A percentile compares a stretch with the other conserved stretches of the same genome.
Evolutionary conservation across 2,888 invertebrate genomes (phyloP).

Genomic region (Theodoxus fluviatilis): DNA sequence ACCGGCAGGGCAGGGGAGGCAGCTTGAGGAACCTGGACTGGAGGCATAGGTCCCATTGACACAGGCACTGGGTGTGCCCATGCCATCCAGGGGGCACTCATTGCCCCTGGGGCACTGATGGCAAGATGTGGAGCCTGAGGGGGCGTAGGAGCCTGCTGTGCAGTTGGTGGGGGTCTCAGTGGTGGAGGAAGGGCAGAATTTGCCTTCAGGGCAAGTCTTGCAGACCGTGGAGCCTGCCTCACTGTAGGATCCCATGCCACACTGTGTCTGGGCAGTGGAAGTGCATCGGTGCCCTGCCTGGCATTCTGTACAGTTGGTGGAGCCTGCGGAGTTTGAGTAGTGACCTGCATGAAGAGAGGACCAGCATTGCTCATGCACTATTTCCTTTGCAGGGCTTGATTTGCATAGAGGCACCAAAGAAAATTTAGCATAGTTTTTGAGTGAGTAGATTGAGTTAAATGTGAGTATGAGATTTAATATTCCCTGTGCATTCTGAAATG

Average conservation of each 20-base stretch:
- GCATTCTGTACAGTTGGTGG: conserved; percentile 49
- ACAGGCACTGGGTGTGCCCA: conserved; percentile 40
- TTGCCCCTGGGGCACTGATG: conserved; percentile 26
- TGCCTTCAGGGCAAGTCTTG: conserved; percentile 37
- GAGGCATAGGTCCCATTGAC: conserved; percentile 45
- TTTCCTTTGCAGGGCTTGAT: background rate
- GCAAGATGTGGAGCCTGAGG: conserved; percentile 29
- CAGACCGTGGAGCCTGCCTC: conserved; percentile 46
- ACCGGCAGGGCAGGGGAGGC: conserved; percentile 33
- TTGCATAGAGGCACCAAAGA: no score
- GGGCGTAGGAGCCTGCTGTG: conserved; percentile 37
- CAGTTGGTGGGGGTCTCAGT: conserved; percentile 33
- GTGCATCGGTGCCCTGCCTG: conserved; percentile 47
- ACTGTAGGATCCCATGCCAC: conserved; percentile 51
- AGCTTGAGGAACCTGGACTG: conserved; percentile 21
- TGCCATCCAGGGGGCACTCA: conserved; percentile 42
- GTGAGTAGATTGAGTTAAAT: no score
- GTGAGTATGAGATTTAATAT: no score
- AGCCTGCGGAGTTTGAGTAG: conserved; percentile 38
- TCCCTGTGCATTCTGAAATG: background rate
- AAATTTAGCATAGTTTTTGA: no score
- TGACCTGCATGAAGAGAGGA: conserved; percentile 32
- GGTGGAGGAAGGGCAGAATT: conserved; percentile 9
- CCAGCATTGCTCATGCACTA: background rate
- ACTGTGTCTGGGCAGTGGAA: conserved; percentile 39